Base-by-base conservation (phyloP, 2,888 invertebrate genomes). In the Dolichomitus sp. region DNA sequence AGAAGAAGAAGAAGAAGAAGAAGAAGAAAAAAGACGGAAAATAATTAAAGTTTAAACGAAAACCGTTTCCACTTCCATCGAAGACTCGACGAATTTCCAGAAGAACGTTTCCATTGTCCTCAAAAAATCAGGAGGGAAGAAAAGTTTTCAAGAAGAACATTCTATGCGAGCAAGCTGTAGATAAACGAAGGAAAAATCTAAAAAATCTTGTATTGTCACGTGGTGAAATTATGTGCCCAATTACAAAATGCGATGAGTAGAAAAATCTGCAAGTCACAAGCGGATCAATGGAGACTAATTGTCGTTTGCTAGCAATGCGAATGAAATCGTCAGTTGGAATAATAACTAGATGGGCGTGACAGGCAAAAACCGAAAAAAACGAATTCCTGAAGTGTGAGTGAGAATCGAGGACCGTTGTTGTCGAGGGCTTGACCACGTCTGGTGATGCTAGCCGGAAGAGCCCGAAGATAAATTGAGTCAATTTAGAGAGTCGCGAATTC, bases 391-490 rank as follows among this genome's bases (percentile, higher is more conserved):
- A 52, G 23, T 52, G 23, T 11, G 52, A 19, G 52, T 12, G n/a
- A 19, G 52, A 57, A 2, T 33, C 17, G 59, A 59, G n/a, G 23
- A 54, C 6, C 11, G 17, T 61, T 61, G 19, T 40, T 37, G 37
- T 40, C 40, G 52, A n/a, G 23, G 42, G n/a, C 14, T 33, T 30
- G 27, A 63, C 30, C 48, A 42, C 6, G 19, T 30, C 40, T 17
- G 54, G 40, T 42, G 54, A 70, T 27, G 11, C 27, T n/a, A 52
- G 40, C n/a, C 45, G 70, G 70, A 57, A 57, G 42, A 57, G 40
- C 70, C 11, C 57, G 65, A 57, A 63, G 78, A 74, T 73, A 74
- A 81, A 78, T 81, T 78, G 78, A 69, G 74, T 78, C 57, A 69
- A 82, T 78, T 82, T 23, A 14, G 63, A 54, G 68, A 6, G 30